These are phyloP conservation scores for Oryzias melastigma DNA, from an alignment of 2,113 vertebrate species.

Conservation along the genomic window DNA sequence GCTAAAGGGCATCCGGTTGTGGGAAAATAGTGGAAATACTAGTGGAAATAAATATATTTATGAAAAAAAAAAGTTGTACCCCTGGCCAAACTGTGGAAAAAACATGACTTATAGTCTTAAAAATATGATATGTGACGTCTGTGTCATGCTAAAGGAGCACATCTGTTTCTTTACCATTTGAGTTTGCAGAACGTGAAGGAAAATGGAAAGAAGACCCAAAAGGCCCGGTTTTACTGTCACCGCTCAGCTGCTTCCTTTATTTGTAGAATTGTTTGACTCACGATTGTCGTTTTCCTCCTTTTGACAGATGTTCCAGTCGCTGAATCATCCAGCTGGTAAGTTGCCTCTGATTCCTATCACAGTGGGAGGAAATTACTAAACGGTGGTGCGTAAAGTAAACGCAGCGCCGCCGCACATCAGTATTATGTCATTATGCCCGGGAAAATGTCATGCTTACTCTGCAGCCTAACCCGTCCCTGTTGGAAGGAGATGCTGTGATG, in stretches of 20 bases:
- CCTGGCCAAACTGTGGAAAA: too few relatives aligned
- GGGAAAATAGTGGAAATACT: too few relatives aligned
- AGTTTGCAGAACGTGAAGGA: neutral
- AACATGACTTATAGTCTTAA: too few relatives aligned
- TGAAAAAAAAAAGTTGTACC: too few relatives aligned
- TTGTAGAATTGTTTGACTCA: slow-evolving; percentile 33
- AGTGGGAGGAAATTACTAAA: slow-evolving; percentile 11
- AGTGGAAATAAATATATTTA: too few relatives aligned
- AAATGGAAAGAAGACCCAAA: neutral
- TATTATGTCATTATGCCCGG: slow-evolving; percentile 30
- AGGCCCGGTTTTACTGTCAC: neutral
- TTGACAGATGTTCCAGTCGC: slow-evolving; percentile 66
- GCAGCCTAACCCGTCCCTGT: slow-evolving; percentile 11
- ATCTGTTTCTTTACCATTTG: neutral
- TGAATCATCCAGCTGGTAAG: slow-evolving; percentile 67
- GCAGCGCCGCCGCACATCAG: slow-evolving; percentile 12
- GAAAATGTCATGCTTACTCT: slow-evolving; percentile 35
- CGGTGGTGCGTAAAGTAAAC: slow-evolving; percentile 18
- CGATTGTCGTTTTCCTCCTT: slow-evolving; percentile 34
- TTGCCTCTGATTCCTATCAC: slow-evolving; percentile 41
- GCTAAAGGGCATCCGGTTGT: too few relatives aligned
- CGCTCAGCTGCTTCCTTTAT: slow-evolving; percentile 4
- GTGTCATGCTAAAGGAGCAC: neutral
- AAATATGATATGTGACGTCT: too few relatives aligned
- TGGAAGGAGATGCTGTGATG: slow-evolving; percentile 10